Evolutionary conservation across 2,888 invertebrate species (phyloP).

Genomic region (Ormyrus pomaceus): DNA sequence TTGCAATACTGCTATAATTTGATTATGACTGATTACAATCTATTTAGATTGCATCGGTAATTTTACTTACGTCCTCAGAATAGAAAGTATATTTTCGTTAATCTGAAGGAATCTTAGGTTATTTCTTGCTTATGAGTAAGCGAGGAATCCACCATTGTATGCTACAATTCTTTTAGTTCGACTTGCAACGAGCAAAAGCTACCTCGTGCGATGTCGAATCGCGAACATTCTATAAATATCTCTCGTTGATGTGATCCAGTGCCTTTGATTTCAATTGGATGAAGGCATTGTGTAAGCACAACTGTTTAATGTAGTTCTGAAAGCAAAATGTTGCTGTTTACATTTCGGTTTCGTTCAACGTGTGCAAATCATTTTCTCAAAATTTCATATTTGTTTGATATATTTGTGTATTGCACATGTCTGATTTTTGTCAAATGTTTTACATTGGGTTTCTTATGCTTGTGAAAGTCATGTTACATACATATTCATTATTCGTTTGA

Average conservation of each 20-base stretch:
- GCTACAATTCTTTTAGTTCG: constrained; percentile 28
- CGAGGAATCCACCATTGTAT: constrained; percentile 20
- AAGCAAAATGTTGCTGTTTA: constrained; percentile 26
- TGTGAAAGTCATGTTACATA: no score
- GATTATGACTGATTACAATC: no score
- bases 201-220: constrained; percentile 39
- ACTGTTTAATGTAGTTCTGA: constrained; percentile 37
- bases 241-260: constrained; percentile 63
- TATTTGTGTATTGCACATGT: no score
- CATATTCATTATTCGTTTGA: no score
- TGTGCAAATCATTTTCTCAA: constrained; percentile 8
- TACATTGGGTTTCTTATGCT: no score
- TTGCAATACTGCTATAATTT: no score
- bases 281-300: constrained; percentile 67
- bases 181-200: constrained; percentile 34
- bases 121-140: constrained; percentile 31
- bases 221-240: constrained; percentile 68
- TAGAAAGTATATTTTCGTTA: neutral
- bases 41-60: neutral
- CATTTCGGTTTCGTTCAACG: constrained; percentile 6
- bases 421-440: no score
- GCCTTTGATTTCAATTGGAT: constrained; percentile 67
- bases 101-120: neutral
- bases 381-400: neutral
- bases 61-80: neutral